These are phyloP conservation scores for Strigamia transsilvanica DNA, from an alignment of 2,888 invertebrate genomes.

Conservation along the genomic window DNA sequence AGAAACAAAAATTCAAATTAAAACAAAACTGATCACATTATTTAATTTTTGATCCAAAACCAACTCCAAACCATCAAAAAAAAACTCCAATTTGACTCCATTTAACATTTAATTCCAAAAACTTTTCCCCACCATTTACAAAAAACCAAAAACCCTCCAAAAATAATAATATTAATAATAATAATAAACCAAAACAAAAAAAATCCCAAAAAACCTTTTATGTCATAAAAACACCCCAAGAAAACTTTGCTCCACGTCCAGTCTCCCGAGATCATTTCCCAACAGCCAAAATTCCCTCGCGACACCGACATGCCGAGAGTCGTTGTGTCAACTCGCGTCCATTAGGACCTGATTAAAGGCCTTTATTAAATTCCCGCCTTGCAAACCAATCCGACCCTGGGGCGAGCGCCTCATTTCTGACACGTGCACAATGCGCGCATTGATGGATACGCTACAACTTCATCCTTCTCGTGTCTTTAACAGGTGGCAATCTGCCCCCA, in stretches of 20 bases:
- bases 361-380: not conserved
- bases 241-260: conserved; percentile 16
- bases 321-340: conserved; percentile 29
- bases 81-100: too few relatives aligned
- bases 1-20: too few relatives aligned
- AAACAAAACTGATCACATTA: too few relatives aligned
- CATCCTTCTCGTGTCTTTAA: conserved; percentile 9
- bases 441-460: not conserved
- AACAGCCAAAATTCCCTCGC: not conserved
- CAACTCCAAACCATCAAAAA: too few relatives aligned
- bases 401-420: conserved; percentile 34
- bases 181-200: not conserved
- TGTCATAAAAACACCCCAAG: not conserved
- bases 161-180: too few relatives aligned
- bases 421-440: conserved; percentile 31
- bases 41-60: too few relatives aligned
- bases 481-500: not conserved
- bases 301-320: conserved; percentile 1
- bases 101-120: too few relatives aligned
- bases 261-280: conserved; percentile 5
- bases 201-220: not conserved
- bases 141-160: too few relatives aligned
- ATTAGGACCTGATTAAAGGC: conserved; percentile 34
- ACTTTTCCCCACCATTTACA: too few relatives aligned
- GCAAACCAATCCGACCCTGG: conserved; percentile 35